Percentiles rank a stretch among this genome's conserved stretches.
These are phyloP conservation scores for Micoletzkya japonica DNA, from an alignment of 2,888 invertebrate genomes.

Conservation along the genomic window DNA sequence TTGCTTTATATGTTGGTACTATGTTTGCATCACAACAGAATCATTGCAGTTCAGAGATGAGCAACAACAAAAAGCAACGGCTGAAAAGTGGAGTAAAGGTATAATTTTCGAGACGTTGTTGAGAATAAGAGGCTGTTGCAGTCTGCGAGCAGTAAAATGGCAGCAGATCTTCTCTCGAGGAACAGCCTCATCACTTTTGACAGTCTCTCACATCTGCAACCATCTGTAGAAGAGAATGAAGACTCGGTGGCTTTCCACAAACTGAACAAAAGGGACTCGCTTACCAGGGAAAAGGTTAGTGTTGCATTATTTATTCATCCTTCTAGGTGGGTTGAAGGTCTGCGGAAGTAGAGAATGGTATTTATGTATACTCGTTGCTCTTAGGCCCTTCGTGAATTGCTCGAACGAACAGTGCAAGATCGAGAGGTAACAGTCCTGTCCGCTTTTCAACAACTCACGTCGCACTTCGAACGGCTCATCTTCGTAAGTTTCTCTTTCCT, in stretches of 20 bases:
- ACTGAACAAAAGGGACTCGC: conserved; percentile 16
- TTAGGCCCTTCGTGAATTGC: conserved; percentile 19
- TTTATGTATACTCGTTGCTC: not conserved
- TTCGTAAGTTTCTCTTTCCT: conserved; percentile 13
- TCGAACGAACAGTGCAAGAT: conserved; percentile 1
- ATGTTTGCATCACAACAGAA: too few species aligned
- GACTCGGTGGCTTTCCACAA: conserved; percentile 7
- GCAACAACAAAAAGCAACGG: conserved; percentile 16
- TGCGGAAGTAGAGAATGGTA: not conserved
- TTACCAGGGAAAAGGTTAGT: conserved; percentile 20
- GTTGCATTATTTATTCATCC: not conserved
- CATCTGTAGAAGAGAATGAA: conserved; percentile 12
- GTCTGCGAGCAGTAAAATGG: conserved; percentile 26
- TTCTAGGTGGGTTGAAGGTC: not conserved
- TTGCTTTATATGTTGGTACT: too few species aligned
- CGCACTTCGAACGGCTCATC: not conserved
- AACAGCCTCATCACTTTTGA: conserved; percentile 15
- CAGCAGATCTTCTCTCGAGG: conserved; percentile 11
- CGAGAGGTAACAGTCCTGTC: conserved; percentile 4
- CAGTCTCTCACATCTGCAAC: not conserved
- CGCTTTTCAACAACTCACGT: conserved; percentile 1
- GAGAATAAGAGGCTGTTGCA: not conserved
- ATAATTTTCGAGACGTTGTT: not conserved
- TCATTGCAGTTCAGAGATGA: too few species aligned
- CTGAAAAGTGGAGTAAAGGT: conserved; percentile 26